A percentile compares a stretch with the other conserved stretches of the same genome.
Conservation (phyloP, 2,888 invertebrate species). For the Dexiosoma caninum region DNA sequence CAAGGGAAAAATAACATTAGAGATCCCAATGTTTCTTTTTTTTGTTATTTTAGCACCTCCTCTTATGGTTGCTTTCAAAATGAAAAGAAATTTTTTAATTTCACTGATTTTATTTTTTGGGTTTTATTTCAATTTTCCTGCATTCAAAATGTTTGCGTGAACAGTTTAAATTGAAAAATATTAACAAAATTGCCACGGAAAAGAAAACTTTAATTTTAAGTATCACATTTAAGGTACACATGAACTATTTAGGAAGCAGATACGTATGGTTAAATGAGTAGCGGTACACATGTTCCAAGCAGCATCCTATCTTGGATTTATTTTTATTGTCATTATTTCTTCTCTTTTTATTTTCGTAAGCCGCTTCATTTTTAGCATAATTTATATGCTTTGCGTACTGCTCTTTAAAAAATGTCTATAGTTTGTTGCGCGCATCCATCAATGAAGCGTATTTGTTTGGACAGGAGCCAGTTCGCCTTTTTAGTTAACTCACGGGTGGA, state of each 20-base stretch:
- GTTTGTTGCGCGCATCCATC: slow-evolving; percentile 32
- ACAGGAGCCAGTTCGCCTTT: slow-evolving; percentile 11
- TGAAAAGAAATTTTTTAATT: slow-evolving; percentile 74
- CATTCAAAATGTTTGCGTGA: slow-evolving; percentile 70
- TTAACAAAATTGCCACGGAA: slow-evolving; percentile 70
- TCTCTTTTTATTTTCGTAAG: background rate
- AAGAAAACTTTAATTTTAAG: slow-evolving; percentile 12
- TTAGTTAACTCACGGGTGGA: slow-evolving; percentile 41
- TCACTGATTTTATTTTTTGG: slow-evolving; percentile 54
- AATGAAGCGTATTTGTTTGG: slow-evolving; percentile 22
- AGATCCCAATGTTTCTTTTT: slow-evolving; percentile 35
- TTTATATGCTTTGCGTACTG: slow-evolving; percentile 16
- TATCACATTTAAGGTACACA: slow-evolving; percentile 30
- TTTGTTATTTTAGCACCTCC: slow-evolving; percentile 61
- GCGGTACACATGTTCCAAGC: slow-evolving; percentile 5
- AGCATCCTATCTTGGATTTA: slow-evolving; percentile 20
- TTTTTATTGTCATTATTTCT: background rate
- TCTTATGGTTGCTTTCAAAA: slow-evolving; percentile 69
- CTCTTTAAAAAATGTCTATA: slow-evolving; percentile 20
- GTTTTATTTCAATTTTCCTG: slow-evolving; percentile 51
- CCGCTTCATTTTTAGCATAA: slow-evolving; percentile 6
- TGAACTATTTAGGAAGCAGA: background rate
- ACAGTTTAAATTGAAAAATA: slow-evolving; percentile 73
- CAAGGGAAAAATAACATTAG: slow-evolving; percentile 39
- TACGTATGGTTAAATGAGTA: slow-evolving; percentile 30